Evolutionary conservation across 2,113 vertebrate species (phyloP).

Genomic region (Chamaetylas fuelleborni): DNA sequence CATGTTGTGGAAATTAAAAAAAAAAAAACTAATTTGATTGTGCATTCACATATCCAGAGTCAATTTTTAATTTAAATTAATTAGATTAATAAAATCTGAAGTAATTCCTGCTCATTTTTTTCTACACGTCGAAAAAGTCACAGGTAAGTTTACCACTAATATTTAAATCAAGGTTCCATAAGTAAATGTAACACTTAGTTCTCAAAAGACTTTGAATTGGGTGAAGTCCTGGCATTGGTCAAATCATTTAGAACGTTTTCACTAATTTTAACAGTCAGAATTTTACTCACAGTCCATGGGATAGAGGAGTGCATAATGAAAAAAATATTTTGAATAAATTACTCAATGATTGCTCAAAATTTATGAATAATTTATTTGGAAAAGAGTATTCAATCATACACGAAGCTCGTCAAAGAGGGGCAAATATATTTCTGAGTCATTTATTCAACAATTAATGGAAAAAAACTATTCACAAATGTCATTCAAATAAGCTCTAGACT

Average conservation of each 20-base stretch:
- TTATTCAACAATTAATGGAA: slow-evolving; percentile 50
- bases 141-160: not conserved
- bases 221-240: not conserved
- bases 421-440: slow-evolving; percentile 46
- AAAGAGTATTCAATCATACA: slow-evolving; percentile 27
- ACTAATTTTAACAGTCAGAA: not conserved
- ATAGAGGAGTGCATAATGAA: slow-evolving; percentile 7
- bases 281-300: not conserved
- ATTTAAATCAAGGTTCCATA: not conserved
- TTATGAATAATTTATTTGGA: slow-evolving; percentile 51
- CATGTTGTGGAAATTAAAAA: not conserved
- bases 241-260: not conserved
- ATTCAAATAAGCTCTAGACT: slow-evolving; percentile 34
- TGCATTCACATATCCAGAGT: not conserved
- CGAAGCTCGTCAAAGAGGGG: slow-evolving; percentile 10
- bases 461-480: slow-evolving; percentile 22
- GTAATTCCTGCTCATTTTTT: not conserved
- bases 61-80: not conserved
- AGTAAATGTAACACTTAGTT: not conserved
- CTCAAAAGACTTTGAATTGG: not conserved
- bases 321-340: slow-evolving; percentile 49
- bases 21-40: not conserved
- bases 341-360: slow-evolving; percentile 32
- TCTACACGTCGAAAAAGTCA: not conserved
- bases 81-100: not conserved